Conservation (phyloP, 2,113 vertebrate genomes). For the Phaethon lepturus region DNA sequence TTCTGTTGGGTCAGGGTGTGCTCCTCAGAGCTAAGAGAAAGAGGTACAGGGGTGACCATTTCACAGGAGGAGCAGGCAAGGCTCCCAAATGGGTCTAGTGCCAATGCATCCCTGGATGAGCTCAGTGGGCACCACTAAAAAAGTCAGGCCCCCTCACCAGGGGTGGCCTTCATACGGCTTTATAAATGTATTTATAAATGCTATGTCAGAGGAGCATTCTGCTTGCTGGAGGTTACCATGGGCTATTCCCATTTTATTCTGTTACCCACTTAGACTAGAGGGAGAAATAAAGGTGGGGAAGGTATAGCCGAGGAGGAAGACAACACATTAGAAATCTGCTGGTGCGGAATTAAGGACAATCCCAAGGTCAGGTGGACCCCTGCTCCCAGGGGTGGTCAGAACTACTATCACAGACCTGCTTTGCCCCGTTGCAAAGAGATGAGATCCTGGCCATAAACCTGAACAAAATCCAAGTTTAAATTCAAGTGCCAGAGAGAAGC, state of each 20-base stretch:
- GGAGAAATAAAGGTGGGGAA: background rate
- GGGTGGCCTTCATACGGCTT: background rate
- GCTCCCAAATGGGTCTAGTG: background rate
- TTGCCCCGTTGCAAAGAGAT: background rate
- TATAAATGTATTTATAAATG: background rate
- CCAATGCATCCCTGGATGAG: background rate
- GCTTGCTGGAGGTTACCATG: background rate
- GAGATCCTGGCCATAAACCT: background rate
- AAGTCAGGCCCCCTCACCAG: background rate
- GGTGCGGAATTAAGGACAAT: background rate
- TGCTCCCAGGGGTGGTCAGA: background rate
- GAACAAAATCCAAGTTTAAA: conserved; percentile 13
- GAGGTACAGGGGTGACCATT: background rate
- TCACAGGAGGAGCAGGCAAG: background rate
- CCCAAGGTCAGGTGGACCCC: background rate
- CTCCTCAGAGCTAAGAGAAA: background rate
- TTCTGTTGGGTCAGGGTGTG: background rate
- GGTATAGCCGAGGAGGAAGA: background rate
- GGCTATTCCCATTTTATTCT: background rate
- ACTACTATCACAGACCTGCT: background rate
- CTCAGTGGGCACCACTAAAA: background rate
- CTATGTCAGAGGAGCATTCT: background rate
- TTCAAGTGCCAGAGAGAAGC: background rate
- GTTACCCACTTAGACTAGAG: background rate
- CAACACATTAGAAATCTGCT: background rate